Base-by-base conservation (phyloP, 2,888 invertebrate genomes). In the Drosophila recens region DNA sequence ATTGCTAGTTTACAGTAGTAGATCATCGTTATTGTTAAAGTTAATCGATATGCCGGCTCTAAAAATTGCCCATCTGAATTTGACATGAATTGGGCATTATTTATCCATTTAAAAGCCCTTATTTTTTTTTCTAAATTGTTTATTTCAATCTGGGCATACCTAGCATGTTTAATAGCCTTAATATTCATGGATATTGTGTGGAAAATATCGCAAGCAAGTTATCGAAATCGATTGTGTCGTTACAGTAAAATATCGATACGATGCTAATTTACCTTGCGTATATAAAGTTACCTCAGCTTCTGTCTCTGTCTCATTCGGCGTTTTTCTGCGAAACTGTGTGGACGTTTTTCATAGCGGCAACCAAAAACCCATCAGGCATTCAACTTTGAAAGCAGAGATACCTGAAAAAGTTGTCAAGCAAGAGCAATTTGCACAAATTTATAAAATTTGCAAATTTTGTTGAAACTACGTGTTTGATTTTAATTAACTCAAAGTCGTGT, bases 301-400 rank as follows among this genome's bases (percentile, higher is more conserved):
- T 82, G 69, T 58, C 75, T 91, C 91, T 82, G 81, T 88, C 91
- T 92, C 92, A 92, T 92, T 92, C 92, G 91, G 91, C 91, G 90
- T 90, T 91, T 85, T 84, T 91, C 90, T 90, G 89, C 84, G 88
- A 85, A 87, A 85, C 84, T 87, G 90, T 91, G 80, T 77, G 82
- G 87, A 85, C 85, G 81, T 81, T 72, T 59, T 69, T 69, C 56
- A 51, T 71, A 72, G 58, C 80, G 82, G 80, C 74, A 68, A 57
- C 68, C 61, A 73, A 62, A 66, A 62, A 66, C 40, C 54, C 67
- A 82, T 62, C 75, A 78, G 56, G 63, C 72, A 80, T 73, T 77
- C 77, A 70, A 80, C 77, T 81, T 77, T 80, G 42, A 43, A 82
- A 59, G 74, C 67, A 61, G 67, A 76, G 79, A 71, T 79, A 82